Evolutionary conservation across 1,140 invertebrate genomes (phyloP), one percentile per base, ranked within the genome.

Genomic region (Leucophenga varia): DNA sequence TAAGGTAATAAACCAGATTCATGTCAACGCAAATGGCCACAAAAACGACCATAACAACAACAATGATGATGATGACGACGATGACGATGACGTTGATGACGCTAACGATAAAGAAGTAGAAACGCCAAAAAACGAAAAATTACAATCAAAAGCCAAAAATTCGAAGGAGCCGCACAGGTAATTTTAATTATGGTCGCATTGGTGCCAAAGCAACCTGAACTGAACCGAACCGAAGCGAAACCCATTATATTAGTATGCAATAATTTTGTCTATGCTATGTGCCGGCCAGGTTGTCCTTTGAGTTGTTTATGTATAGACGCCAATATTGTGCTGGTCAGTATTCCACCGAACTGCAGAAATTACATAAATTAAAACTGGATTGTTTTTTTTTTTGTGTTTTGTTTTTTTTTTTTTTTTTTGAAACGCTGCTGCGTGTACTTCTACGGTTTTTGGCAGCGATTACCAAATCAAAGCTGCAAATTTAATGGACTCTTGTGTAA

Each of bases 181-280:
- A 25, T 25, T 25, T 25, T 25, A 25, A 25, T 25, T 25, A 25
- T 25, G 22, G 22, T 25, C 22, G 10, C 22, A 25, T 10, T 25
- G 22, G 22, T 25, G 22, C 22, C 22, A 25, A 19, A 7, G 25
- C 45, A 32, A 16, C 14, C 28, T 19, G 3, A 22, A 6, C 37
- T 28, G 34, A 13, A 35, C 47, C 43, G 47, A 39, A 57, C 49
- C 49, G 37, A 55, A 54, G 31, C 43, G 16, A 43, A 49, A n/a
- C n/a, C n/a, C n/a, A n/a, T n/a, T n/a, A n/a, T n/a, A n/a, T n/a
- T n/a, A n/a, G n/a, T n/a, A n/a, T n/a, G n/a, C 34, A 12, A 17
- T 34, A 18, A 30, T 47, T 19, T 39, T 13, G 31, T 21, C 25
- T 28, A 6, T 6, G 30, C 42, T 21, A 39, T 17, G 12, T n/a